phyloP scores from a whole-genome alignment of 2,888 invertebrate species.

The Netelia fuscicornis region DNA sequence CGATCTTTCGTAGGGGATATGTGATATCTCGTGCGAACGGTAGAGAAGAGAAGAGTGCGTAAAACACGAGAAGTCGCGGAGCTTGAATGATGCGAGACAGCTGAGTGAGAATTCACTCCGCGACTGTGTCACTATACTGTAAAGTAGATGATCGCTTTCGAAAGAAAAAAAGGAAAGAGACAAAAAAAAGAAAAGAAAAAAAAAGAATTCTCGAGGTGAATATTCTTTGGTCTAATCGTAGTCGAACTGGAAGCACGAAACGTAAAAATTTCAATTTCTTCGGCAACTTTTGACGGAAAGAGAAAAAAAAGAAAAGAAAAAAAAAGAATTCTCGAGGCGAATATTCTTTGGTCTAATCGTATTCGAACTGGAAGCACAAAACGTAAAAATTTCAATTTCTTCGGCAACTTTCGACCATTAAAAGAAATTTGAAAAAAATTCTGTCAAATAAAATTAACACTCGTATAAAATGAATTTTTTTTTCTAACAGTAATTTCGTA shows the following conservation, averaged over 20 bases:
- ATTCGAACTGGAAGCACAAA: not conserved
- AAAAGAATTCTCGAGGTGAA: constrained; percentile 16
- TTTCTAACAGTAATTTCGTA: too few species aligned
- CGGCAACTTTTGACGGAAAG: too few species aligned
- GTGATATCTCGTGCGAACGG: constrained; percentile 61
- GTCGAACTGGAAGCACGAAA: not conserved
- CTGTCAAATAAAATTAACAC: too few species aligned
- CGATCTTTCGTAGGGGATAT: constrained; percentile 16
- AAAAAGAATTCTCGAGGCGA: constrained; percentile 12
- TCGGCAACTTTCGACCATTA: too few species aligned
- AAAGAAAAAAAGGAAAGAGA: constrained; percentile 6
- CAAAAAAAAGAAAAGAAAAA: constrained; percentile 5
- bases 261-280: not conserved
- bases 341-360: not conserved
- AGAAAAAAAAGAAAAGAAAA: constrained; percentile 7
- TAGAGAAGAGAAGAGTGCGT: constrained; percentile 66
- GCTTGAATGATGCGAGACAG: constrained; percentile 79
- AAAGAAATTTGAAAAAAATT: too few species aligned
- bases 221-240: not conserved
- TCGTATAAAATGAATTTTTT: too few species aligned
- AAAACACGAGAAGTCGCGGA: constrained; percentile 66
- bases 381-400: not conserved
- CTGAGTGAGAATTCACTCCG: constrained; percentile 72
- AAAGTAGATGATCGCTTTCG: constrained; percentile 30
- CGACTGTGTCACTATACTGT: constrained; percentile 36